Conservation (phyloP, 2,113 vertebrate species). For the Melanerpes formicivorus region DNA sequence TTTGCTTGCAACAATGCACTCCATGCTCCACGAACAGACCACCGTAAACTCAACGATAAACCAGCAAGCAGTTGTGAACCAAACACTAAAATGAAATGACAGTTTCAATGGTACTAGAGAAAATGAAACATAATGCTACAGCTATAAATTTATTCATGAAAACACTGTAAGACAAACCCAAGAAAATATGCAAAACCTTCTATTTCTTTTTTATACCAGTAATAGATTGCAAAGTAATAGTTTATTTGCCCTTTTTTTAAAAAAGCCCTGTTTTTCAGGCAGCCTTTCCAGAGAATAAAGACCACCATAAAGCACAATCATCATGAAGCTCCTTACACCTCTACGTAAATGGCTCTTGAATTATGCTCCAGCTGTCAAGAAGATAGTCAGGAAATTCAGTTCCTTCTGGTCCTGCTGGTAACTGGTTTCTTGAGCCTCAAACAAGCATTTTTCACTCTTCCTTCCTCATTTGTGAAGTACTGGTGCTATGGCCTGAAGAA, state of each 20-base stretch:
- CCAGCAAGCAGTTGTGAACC: neutral
- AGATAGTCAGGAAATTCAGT: neutral
- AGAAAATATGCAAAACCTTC: neutral
- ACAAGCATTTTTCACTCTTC: neutral
- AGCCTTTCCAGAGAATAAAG: neutral
- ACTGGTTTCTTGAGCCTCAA: neutral
- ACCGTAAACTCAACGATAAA: neutral
- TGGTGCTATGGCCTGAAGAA: neutral
- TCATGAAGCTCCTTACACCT: neutral
- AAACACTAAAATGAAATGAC: constrained; percentile 26
- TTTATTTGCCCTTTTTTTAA: neutral
- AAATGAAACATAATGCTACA: constrained; percentile 19
- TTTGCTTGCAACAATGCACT: neutral
- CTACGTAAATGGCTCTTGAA: neutral
- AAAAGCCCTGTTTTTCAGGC: neutral
- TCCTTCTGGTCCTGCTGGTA: neutral
- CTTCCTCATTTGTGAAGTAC: neutral
- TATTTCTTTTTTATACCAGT: constrained; percentile 1
- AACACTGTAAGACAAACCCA: neutral
- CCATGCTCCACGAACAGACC: neutral
- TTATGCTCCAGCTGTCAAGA: neutral
- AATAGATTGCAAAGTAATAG: neutral
- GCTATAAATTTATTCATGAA: constrained; percentile 2
- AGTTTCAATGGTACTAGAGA: neutral
- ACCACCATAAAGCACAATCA: neutral